Evolutionary conservation across 2,888 invertebrate genomes (phyloP).

Genomic region (Cancer borealis): DNA sequence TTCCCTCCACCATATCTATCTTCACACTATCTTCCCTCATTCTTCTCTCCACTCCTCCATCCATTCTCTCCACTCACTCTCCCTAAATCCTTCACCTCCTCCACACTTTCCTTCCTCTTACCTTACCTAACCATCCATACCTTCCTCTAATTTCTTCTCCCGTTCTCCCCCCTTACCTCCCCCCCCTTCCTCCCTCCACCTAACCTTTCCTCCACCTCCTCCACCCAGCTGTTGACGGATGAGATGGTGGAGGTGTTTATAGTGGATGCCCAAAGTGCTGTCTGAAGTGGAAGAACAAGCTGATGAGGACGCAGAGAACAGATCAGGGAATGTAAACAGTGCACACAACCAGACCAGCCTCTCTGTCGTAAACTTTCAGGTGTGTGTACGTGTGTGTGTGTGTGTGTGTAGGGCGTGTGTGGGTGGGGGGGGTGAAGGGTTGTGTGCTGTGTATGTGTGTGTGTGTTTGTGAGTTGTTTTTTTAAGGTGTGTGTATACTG

Average conservation of each 20-base stretch:
- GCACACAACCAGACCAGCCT: slow-evolving; percentile 68
- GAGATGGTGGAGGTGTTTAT: slow-evolving; percentile 97
- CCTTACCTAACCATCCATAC: not conserved
- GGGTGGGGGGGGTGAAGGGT: too few relatives aligned
- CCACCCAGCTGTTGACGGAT: slow-evolving; percentile 87
- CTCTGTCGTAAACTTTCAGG: slow-evolving; percentile 93
- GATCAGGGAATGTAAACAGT: slow-evolving; percentile 71
- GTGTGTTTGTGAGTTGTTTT: not conserved
- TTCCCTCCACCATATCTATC: not conserved
- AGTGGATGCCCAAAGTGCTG: slow-evolving; percentile 90
- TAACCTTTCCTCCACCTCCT: not conserved
- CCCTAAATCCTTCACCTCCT: not conserved
- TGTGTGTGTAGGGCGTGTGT: too few relatives aligned
- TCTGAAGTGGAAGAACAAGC: slow-evolving; percentile 81
- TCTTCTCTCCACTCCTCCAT: not conserved
- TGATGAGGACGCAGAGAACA: slow-evolving; percentile 85
- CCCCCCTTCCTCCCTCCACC: not conserved
- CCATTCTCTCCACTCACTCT: not conserved
- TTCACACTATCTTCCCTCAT: not conserved
- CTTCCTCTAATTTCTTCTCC: not conserved
- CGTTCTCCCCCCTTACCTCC: not conserved
- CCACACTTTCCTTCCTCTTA: too few relatives aligned
- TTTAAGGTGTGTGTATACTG: too few relatives aligned
- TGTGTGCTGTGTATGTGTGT: not conserved
- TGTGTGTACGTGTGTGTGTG: slow-evolving; percentile 82